Base-by-base conservation (phyloP, 2,888 invertebrate species). In the Eucera pruinosa region DNA sequence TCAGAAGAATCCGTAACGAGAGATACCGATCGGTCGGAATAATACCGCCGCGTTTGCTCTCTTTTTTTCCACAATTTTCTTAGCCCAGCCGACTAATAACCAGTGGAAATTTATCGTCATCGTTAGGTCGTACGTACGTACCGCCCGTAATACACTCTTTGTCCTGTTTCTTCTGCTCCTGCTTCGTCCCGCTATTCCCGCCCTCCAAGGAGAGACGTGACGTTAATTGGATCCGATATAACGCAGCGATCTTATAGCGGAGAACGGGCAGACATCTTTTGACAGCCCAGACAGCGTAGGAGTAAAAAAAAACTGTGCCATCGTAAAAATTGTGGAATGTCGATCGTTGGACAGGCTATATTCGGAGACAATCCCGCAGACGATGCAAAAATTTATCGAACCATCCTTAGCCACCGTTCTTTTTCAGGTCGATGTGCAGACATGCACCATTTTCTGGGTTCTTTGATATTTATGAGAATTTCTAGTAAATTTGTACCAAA, bases 211-310 rank as follows among this genome's bases (percentile, higher is more conserved):
- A 41, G 27, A 47, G 43, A 48, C 68, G 58, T 69, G 78, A 81
- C 72, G 58, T 77, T 81, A 81, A 81, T 81, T 81, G 81, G 81
- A 71, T 55, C 60, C 60, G 75, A 71, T 65, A 65, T 47, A 71
- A 71, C 74, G 30, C 43, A 6, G n/a, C 58, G 23, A 57, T 61
- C 61, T 68, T 43, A 33, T 27, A 27, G 64, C 18, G 27, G 20
- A 5, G 15, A 27, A 4, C n/a, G 25, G 13, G 27, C 15, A 15
- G 23, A 43, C 61, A 13, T 57, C 55, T 48, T 62, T 50, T 27
- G 55, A 57, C 61, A 43, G 39, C 9, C 2, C 13, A 45, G 47
- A 39, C 54, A 66, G 13, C 15, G 39, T 9, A 18, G 13, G 15
- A 4, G 23, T 9, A 13, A 5, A n/a, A 18, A 30, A 18, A 18